Conservation (phyloP, 2,797 vertebrate species). For the Babyrousa celebensis region DNA sequence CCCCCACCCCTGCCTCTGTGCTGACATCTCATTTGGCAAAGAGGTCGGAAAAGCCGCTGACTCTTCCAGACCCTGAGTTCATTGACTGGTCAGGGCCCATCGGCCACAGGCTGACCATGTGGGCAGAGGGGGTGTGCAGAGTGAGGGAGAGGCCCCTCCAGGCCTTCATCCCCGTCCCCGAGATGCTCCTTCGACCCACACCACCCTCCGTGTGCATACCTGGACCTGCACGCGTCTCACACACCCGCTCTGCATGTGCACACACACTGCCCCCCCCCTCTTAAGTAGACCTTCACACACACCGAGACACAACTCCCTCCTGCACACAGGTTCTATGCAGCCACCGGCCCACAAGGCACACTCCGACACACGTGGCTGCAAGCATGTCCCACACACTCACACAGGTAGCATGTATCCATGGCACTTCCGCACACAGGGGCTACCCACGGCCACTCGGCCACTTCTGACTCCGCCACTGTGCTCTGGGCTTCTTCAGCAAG, state of each 20-base stretch:
- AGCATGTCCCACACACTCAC: neutral
- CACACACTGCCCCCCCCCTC: neutral
- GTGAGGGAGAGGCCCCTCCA: neutral
- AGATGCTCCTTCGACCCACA: neutral
- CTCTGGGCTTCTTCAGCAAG: neutral
- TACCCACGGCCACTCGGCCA: neutral
- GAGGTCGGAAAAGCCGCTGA: constrained; percentile 72
- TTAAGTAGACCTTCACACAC: neutral
- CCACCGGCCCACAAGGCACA: neutral
- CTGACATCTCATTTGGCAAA: constrained; percentile 84
- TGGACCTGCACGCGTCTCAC: too few relatives aligned
- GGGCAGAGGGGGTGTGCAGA: constrained; percentile 24
- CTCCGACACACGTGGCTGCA: neutral
- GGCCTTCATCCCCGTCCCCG: neutral
- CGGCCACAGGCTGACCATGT: constrained; percentile 18
- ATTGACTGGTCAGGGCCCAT: constrained; percentile 77
- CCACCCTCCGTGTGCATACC: neutral
- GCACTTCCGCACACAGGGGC: neutral
- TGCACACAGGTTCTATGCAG: neutral
- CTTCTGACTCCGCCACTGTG: neutral
- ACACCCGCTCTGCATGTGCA: neutral
- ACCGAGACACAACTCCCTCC: neutral
- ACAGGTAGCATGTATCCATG: accelerated
- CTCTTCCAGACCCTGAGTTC: constrained; percentile 85
- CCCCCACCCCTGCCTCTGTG: neutral